Evolutionary conservation across 2,797 vertebrate genomes (phyloP), one percentile per base, ranked within the genome.

Genomic region (Peromyscus attwateri): DNA sequence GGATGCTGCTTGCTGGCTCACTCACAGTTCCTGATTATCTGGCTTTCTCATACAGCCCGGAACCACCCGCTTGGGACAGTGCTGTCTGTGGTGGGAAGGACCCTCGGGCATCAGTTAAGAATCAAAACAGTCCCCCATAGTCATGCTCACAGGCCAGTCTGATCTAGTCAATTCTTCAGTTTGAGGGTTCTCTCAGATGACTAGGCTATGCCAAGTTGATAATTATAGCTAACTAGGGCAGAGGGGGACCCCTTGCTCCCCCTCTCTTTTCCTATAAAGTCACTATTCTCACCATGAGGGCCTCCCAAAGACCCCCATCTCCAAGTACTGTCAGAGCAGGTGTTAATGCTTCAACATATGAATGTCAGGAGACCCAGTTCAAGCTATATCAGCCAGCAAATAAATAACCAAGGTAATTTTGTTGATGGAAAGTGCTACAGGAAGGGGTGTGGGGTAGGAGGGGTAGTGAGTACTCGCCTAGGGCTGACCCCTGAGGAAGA

Each of bases 391-490:
- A 10, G 6, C 13, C 43, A 21, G 34, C 1, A 19, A 57, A 17
- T 29, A 16, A 60, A 23, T 1, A 70, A 4, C 37, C 3, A 16
- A 10, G 55, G 3, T 17, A 10, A 7, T 52, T 57, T 29, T 25
- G 7, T 6, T 16, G 40, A 31, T 19, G 3, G 79, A 57, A 40
- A 43, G 21, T 1, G 1, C 82, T 14, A 8, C n/a, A 19, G 79
- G 49, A 12, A 57, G 21, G n/a, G n/a, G 29, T 25, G 23, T 1
- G 17, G n/a, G 31, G 3, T 21, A 6, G 1, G 34, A 8, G 23
- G 25, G 29, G 27, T 3, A 17, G 14, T 17, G 46, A 4, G 1
- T 1, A 6, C 31, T 37, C 0, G 0, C 27, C 27, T 3, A 49
- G 40, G 57, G 79, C 64, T 68, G 1, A 29, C 25, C 68, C 23